Evolutionary conservation across 2,888 invertebrate species (phyloP), one percentile per base, ranked within the genome.

Genomic region (Zeuzera pyrina): DNA sequence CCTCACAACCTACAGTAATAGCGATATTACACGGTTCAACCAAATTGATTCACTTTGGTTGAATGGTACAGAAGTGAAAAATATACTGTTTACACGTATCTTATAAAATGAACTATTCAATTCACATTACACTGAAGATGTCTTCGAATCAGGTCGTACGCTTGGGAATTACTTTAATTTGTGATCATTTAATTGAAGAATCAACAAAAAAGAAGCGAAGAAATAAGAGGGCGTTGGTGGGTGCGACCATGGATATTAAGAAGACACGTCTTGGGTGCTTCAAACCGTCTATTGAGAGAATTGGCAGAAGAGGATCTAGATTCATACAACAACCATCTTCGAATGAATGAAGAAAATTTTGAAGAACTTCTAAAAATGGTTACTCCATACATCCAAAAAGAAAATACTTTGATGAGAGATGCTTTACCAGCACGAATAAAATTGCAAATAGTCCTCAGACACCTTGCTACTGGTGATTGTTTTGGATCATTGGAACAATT

Each of bases 391-490:
- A 37, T 31, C 14, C 23, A 23, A 31, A 31, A 34, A 34, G 29
- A 31, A 34, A 24, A 34, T 31, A 29, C 31, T 30, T 3, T 31
- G 8, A 29, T 36, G 30, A 31, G 35, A 12, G 15, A 29, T 29
- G 29, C 31, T 13, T 14, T 38, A 19, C 38, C 34, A 14, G 29
- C 31, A 21, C 29, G 31, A 32, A 16, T 23, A 12, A 38, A 38
- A 38, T 21, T 38, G 11, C 34, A 37, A 37, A 34, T 34, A 15
- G 31, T 34, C 12, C 31, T 37, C 10, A 30, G 33, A 35, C 14
- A 33, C 21, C 31, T 38, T 15, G 38, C 38, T 31, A 35, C 33
- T 27, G 39, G 35, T 8, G 34, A 34, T 38, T 13, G 16, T 34
- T 38, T 38, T 31, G 26, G 31, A 30, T 16, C 14, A 3, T 32